phyloP scores from a whole-genome alignment of 2,888 invertebrate species.

The Augochlorella aurata region DNA sequence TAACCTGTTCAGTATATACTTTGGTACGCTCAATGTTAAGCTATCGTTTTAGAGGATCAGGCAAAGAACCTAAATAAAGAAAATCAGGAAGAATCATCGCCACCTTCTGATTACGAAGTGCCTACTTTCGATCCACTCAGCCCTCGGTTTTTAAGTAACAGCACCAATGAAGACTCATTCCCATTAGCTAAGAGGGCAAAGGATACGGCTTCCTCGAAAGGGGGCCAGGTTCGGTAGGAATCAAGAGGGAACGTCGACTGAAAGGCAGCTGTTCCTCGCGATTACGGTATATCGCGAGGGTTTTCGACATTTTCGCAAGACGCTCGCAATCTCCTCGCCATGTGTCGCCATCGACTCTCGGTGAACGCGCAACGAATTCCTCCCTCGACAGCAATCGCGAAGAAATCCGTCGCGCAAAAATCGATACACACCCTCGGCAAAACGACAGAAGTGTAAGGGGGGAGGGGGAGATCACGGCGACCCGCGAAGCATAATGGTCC shows the following conservation, averaged over 20 bases:
- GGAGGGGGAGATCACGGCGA: slow-evolving; percentile 37
- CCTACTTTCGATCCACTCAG: too few relatives aligned
- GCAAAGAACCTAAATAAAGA: too few relatives aligned
- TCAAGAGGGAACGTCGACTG: slow-evolving; percentile 8
- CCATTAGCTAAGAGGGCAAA: too few relatives aligned
- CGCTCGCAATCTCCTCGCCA: slow-evolving; percentile 34
- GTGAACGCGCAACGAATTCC: slow-evolving; percentile 13
- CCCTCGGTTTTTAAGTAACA: too few relatives aligned
- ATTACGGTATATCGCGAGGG: slow-evolving; percentile 13
- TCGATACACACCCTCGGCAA: slow-evolving; percentile 36
- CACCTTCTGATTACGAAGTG: too few relatives aligned
- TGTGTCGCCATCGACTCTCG: slow-evolving; percentile 31
- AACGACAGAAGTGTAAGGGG: too few relatives aligned
- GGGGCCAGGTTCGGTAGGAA: neutral
- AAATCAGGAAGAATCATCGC: too few relatives aligned
- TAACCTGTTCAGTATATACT: too few relatives aligned
- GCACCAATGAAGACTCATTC: too few relatives aligned
- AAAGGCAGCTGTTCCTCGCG: slow-evolving; percentile 35
- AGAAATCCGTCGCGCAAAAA: slow-evolving; percentile 30
- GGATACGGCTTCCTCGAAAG: too few relatives aligned
- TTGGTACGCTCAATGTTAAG: too few relatives aligned
- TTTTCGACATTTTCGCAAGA: neutral
- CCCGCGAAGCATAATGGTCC: slow-evolving; percentile 28
- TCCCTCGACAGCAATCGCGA: slow-evolving; percentile 4
- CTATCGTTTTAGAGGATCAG: too few relatives aligned